These are phyloP conservation scores for Zaprionus tsacasi DNA, from an alignment of 1,140 invertebrate genomes.

Conservation along the genomic window DNA sequence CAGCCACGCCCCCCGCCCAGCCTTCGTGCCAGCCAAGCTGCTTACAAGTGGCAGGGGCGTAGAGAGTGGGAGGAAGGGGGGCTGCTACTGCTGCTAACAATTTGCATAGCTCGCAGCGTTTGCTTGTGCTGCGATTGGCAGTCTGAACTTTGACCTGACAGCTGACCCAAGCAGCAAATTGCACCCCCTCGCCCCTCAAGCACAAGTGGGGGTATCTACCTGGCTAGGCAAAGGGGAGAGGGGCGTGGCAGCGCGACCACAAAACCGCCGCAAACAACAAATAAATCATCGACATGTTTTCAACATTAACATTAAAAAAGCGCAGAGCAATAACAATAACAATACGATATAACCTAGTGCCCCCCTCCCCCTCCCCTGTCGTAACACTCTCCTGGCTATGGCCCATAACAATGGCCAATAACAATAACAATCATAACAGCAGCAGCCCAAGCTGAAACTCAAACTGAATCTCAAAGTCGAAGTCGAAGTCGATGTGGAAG, in stretches of 20 bases:
- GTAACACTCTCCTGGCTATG: slow-evolving; percentile 3
- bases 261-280: slow-evolving; percentile 33
- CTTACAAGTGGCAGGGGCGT: not conserved
- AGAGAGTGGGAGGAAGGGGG: not conserved
- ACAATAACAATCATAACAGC: slow-evolving; percentile 22
- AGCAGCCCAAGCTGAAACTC: slow-evolving; percentile 5
- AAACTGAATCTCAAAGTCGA: not conserved
- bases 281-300: slow-evolving; percentile 56
- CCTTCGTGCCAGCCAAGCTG: not conserved
- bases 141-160: slow-evolving; percentile 65
- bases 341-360: slow-evolving; percentile 4
- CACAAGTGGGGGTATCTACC: not conserved
- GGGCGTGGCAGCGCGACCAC: not conserved
- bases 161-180: slow-evolving; percentile 36
- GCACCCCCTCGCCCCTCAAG: not conserved
- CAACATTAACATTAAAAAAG: slow-evolving; percentile 37
- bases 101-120: slow-evolving; percentile 40
- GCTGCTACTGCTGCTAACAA: slow-evolving; percentile 1
- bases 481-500: slow-evolving; percentile 2
- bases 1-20: not conserved
- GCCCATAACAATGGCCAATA: slow-evolving; percentile 19
- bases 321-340: slow-evolving; percentile 37
- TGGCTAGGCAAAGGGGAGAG: too few species aligned
- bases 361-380: not conserved
- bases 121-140: slow-evolving; percentile 25